Conservation (phyloP, 2,888 invertebrate species). For the Eilema sororculum region DNA sequence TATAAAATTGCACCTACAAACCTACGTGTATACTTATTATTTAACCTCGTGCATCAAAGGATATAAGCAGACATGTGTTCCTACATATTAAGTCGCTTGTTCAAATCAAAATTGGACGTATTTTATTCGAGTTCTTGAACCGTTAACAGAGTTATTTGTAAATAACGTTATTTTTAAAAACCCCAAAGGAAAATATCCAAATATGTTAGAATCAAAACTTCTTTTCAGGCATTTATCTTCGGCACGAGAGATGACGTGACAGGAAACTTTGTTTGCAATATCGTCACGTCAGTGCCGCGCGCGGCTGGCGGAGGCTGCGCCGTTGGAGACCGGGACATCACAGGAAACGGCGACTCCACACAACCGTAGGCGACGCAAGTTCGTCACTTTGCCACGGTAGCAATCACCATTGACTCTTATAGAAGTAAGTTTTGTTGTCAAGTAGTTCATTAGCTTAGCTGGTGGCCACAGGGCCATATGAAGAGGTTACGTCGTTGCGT, state of each 20-base stretch:
- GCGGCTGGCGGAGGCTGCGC: not conserved
- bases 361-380: not conserved
- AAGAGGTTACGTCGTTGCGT: too few relatives aligned
- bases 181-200: not conserved
- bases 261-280: not conserved
- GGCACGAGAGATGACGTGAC: constrained; percentile 1
- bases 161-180: not conserved
- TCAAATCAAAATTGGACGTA: too few relatives aligned
- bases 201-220: constrained; percentile 1
- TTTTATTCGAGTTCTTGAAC: not conserved
- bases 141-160: not conserved
- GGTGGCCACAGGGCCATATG: too few relatives aligned
- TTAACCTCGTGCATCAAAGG: too few relatives aligned
- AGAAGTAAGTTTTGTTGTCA: not conserved
- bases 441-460: not conserved
- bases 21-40: too few relatives aligned
- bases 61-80: too few relatives aligned
- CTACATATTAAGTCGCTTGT: too few relatives aligned
- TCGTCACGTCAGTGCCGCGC: not conserved
- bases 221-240: not conserved
- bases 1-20: too few relatives aligned
- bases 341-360: not conserved
- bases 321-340: not conserved
- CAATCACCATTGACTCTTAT: constrained; percentile 1
- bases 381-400: not conserved